These are phyloP conservation scores for Drosophila gunungcola DNA, from an alignment of 1,140 invertebrate genomes.

Conservation along the genomic window DNA sequence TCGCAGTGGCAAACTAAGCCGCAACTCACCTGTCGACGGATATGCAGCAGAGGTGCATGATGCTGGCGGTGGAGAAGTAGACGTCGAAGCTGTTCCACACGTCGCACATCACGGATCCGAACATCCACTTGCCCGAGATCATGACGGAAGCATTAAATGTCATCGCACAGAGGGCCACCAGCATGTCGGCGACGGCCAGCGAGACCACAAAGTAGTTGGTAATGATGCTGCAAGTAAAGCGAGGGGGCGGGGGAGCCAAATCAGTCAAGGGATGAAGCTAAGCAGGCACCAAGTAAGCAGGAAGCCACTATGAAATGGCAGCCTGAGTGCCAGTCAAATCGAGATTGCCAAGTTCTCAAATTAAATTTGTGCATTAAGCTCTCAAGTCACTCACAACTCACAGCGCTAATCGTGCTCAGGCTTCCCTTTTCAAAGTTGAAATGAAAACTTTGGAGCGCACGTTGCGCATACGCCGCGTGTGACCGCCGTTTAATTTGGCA, in stretches of 20 bases:
- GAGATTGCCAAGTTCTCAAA: constrained; percentile 30
- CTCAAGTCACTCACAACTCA: constrained; percentile 23
- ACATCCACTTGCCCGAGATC: constrained; percentile 93
- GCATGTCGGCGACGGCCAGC: constrained; percentile 94
- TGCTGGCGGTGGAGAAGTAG: constrained; percentile 95
- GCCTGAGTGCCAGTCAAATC: constrained; percentile 8
- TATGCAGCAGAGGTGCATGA: constrained; percentile 96
- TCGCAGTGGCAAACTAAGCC: background rate
- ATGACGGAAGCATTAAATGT: constrained; percentile 96
- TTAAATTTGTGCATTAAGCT: constrained; percentile 38
- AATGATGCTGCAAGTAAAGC: constrained; percentile 87
- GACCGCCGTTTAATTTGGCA: constrained; percentile 44
- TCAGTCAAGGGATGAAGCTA: background rate
- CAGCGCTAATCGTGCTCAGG: constrained; percentile 26
- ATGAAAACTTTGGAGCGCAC: constrained; percentile 28
- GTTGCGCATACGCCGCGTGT: constrained; percentile 60
- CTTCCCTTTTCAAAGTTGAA: background rate
- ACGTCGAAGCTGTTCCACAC: constrained; percentile 98
- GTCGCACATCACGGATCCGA: constrained; percentile 96
- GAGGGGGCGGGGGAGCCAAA: background rate
- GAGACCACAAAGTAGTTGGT: constrained; percentile 99
- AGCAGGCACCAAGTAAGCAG: constrained; percentile 4
- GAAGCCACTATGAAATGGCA: background rate
- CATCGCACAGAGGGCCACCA: constrained; percentile 97
- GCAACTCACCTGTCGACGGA: constrained; percentile 88